Evolutionary conservation across 2,888 invertebrate genomes (phyloP).

Genomic region (Euplexia lucipara): DNA sequence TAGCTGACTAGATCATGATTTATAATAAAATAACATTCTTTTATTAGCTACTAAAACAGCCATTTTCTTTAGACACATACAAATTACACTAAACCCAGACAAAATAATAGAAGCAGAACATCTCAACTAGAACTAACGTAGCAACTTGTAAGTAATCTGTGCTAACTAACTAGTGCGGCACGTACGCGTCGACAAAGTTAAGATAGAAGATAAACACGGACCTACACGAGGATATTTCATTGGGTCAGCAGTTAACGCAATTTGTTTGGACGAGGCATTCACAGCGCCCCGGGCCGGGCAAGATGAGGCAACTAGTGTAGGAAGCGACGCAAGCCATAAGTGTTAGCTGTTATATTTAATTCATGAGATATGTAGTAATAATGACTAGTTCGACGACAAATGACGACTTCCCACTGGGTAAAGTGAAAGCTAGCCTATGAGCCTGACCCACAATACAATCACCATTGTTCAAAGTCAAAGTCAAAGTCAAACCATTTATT

Average conservation of each 20-base stretch:
- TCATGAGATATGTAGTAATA: background rate
- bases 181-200: slow-evolving; percentile 50
- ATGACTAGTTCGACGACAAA: background rate
- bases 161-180: slow-evolving; percentile 49
- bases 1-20: background rate
- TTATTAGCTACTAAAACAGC: background rate
- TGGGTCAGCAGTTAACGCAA: slow-evolving; percentile 79
- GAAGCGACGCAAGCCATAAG: slow-evolving; percentile 9
- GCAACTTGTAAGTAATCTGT: slow-evolving; percentile 52
- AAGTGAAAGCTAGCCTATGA: too few species aligned
- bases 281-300: slow-evolving; percentile 68
- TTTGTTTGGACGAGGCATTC: slow-evolving; percentile 78
- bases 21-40: background rate
- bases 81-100: slow-evolving; percentile 22
- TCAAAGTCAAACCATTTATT: too few species aligned
- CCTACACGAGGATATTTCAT: slow-evolving; percentile 68
- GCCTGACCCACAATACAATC: too few species aligned
- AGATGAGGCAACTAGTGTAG: slow-evolving; percentile 74
- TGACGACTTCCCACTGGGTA: background rate
- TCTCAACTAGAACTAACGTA: slow-evolving; percentile 29
- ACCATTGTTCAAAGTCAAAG: too few species aligned
- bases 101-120: slow-evolving; percentile 32
- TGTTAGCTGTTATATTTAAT: background rate
- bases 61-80: background rate
- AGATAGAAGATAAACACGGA: slow-evolving; percentile 60